phyloP scores from a whole-genome alignment of 1,140 invertebrate genomes.

The Sitophilus oryzae region DNA sequence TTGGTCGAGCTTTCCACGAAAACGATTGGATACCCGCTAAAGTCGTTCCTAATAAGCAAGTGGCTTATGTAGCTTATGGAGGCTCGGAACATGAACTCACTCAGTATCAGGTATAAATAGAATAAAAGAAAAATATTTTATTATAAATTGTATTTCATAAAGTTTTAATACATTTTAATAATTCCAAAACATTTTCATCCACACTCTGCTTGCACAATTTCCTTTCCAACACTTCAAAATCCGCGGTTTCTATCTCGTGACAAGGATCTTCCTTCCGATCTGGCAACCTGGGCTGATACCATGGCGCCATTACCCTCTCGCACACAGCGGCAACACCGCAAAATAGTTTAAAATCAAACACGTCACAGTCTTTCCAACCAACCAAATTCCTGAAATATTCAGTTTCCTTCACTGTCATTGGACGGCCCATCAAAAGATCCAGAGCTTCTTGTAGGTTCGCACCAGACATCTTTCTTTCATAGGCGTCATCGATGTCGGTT shows the following conservation, averaged over 20 bases:
- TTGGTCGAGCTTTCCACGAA: slow-evolving; percentile 65
- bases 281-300: slow-evolving; percentile 36
- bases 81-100: slow-evolving; percentile 58
- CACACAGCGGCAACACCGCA: slow-evolving; percentile 61
- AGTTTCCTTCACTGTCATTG: slow-evolving; percentile 47
- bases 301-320: slow-evolving; percentile 51
- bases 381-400: slow-evolving; percentile 47
- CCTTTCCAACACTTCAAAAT: slow-evolving; percentile 40
- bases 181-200: slow-evolving; percentile 31
- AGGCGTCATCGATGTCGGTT: slow-evolving; percentile 30
- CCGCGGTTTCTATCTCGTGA: slow-evolving; percentile 44
- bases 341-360: slow-evolving; percentile 59
- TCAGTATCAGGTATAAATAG: slow-evolving; percentile 51
- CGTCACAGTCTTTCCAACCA: slow-evolving; percentile 47
- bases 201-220: slow-evolving; percentile 35
- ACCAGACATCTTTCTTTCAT: slow-evolving; percentile 40
- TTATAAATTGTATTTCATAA: no score
- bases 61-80: slow-evolving; percentile 58
- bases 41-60: slow-evolving; percentile 59
- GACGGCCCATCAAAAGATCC: slow-evolving; percentile 55
- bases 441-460: slow-evolving; percentile 51
- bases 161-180: slow-evolving; percentile 37
- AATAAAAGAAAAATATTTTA: no score
- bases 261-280: slow-evolving; percentile 42
- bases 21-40: slow-evolving; percentile 72